Evolutionary conservation across 2,113 vertebrate species (phyloP), one percentile per base, ranked within the genome.

Genomic region (Arenaria interpres): DNA sequence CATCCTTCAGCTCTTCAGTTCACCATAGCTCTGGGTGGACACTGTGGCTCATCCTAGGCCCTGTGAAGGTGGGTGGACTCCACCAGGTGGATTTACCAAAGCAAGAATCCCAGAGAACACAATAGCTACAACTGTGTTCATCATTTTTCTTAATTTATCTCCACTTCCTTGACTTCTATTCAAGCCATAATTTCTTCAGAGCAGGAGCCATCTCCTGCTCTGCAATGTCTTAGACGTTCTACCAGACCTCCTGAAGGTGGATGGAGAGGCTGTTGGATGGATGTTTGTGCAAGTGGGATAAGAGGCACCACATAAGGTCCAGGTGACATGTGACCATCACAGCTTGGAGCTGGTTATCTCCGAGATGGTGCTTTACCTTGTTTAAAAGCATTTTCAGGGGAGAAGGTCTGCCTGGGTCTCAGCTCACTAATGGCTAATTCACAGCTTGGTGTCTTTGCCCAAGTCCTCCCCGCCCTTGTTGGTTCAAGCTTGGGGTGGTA

Each of bases 311-410:
- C 2, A 0, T 18, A 18, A 43, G 14, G 43, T 28, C 28, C 13
- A 9, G 35, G 25, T 72, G 73, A 67, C 0, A 0, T 25, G n/a
- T 46, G 19, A 60, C 28, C 8, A 0, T 14, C 19, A 4, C 43
- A 12, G 8, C 20, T 7, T 21, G 60, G 51, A 66, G 24, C 14
- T 22, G 74, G 10, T 27, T 13, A 35, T 37, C 53, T 74, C 46
- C 2, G 4, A 45, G 12, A 27, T 3, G 0, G 67, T 33, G 28
- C 22, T 53, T 37, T 54, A 46, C 23, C 13, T 39, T 46, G 23
- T 30, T 63, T 71, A 35, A 41, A 56, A 41, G 17, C 9, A 4
- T 41, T 54, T 32, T 46, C 11, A 13, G 30, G 4, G 23, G 20
- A 24, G 14, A 77, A 35, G 30, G 39, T 9, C 16, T 53, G 28